These are phyloP conservation scores for Apolygus lucorum DNA, from an alignment of 1,140 invertebrate species.

Conservation along the genomic window DNA sequence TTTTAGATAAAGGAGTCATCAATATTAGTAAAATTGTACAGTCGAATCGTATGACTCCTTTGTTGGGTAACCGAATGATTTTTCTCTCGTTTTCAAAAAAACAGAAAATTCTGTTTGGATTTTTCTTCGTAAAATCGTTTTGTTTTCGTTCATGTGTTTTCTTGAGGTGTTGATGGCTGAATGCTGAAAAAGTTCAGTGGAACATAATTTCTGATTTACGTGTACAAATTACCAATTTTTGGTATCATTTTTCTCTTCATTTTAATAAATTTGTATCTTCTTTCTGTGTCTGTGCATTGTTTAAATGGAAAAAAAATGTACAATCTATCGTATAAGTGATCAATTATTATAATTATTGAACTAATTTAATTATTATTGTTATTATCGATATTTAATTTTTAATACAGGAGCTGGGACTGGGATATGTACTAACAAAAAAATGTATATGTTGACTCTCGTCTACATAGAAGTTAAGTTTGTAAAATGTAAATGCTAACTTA, in stretches of 20 bases:
- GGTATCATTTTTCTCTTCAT: constrained; percentile 5
- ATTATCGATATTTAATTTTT: constrained; percentile 23
- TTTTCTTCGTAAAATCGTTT: too few relatives aligned
- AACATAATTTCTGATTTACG: not conserved
- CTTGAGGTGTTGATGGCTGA: not conserved
- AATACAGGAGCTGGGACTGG: constrained; percentile 28
- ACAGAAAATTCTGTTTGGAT: too few relatives aligned
- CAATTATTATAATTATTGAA: constrained; percentile 21
- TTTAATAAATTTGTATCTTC: constrained; percentile 6
- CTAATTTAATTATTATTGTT: constrained; percentile 29
- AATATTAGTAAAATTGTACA: too few relatives aligned
- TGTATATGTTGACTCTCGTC: constrained; percentile 16
- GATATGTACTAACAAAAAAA: constrained; percentile 25
- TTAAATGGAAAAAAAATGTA: constrained; percentile 22
- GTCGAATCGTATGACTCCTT: too few relatives aligned
- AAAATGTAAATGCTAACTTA: constrained; percentile 26
- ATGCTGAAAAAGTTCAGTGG: not conserved
- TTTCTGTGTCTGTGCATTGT: constrained; percentile 18
- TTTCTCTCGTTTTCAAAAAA: too few relatives aligned
- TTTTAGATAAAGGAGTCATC: too few relatives aligned
- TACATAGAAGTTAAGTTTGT: constrained; percentile 25
- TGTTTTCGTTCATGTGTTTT: too few relatives aligned
- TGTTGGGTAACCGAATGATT: too few relatives aligned
- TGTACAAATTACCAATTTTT: constrained; percentile 24
- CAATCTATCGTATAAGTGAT: constrained; percentile 26